Percentiles rank a stretch among this genome's conserved stretches.
Evolutionary conservation across 2,797 vertebrate genomes (phyloP).

Genomic region (Phrynocephalus guinanensis): DNA sequence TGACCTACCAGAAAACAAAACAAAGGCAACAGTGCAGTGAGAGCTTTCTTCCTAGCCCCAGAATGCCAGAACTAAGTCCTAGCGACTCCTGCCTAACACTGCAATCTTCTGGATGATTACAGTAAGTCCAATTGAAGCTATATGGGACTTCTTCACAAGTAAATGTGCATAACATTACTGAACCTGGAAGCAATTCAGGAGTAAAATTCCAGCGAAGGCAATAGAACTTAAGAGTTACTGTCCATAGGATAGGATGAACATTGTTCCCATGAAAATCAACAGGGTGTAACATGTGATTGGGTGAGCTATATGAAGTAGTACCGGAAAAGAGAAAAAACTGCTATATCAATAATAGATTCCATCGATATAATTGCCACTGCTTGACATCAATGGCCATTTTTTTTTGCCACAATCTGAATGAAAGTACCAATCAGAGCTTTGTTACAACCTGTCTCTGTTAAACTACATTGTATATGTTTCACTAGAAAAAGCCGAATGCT

Average conservation of each 20-base stretch:
- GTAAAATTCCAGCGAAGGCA: neutral
- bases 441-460: neutral
- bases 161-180: neutral
- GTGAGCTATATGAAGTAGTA: neutral
- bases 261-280: neutral
- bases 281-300: neutral
- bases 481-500: neutral
- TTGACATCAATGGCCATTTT: neutral
- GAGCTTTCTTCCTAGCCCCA: neutral
- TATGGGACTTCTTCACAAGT: neutral
- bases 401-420: neutral
- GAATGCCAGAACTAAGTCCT: neutral
- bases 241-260: neutral
- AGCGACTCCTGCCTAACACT: neutral
- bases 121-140: neutral
- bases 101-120: neutral
- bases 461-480: neutral
- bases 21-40: too few species aligned
- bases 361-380: neutral
- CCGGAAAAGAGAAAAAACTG: neutral
- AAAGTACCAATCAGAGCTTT: conserved; percentile 4
- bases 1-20: too few species aligned
- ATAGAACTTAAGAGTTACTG: neutral
- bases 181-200: neutral
- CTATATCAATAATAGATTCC: neutral